Evolutionary conservation across 2,797 vertebrate species (phyloP), one percentile per base, ranked within the genome.

Genomic region (Schizopygopsis malacanthus): DNA sequence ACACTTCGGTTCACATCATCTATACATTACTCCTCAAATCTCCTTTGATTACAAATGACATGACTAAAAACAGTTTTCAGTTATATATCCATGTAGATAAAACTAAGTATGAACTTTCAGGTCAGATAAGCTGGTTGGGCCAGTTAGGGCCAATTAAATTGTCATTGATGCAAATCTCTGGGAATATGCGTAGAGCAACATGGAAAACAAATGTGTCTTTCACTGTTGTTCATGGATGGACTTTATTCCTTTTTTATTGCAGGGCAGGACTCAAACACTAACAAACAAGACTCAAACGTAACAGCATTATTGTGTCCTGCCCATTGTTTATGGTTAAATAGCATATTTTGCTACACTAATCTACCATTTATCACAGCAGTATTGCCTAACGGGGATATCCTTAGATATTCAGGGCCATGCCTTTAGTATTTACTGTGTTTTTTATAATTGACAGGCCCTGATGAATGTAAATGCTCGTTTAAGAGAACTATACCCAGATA

Each of bases 381-480:
- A 22, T n/a, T 78, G 33, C 33, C 28, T 54, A 39, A 4, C 10
- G 0, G 67, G n/a, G 28, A 79, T 18, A 82, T 39, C 50, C 2
- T 39, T 41, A 56, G 12, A 22, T 4, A 52, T 45, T 13, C 20
- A 37, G 22, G 41, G 7, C 33, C 4, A 81, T 6, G 33, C 16
- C 2, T 47, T 81, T 67, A 37, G 18, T 15, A 54, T 37, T 56
- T 54, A 54, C 15, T 69, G 7, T 69, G 4, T 70, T 61, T 37
- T 33, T 33, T 33, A 18, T 50, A n/a, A 80, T 63, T 43, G 13
- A 4, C 92, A 99, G 98, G 98, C 98, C 0, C 91, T 98, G 91
- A 97, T 98, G 92, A 95, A 93, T 0, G 97, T 99, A 88, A 99
- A 98, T 89, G 15, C 89, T 18, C 93, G 95, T 37, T 95, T 99